phyloP scores from a whole-genome alignment of 2,888 invertebrate species.

The Boloria euphrosyne region DNA sequence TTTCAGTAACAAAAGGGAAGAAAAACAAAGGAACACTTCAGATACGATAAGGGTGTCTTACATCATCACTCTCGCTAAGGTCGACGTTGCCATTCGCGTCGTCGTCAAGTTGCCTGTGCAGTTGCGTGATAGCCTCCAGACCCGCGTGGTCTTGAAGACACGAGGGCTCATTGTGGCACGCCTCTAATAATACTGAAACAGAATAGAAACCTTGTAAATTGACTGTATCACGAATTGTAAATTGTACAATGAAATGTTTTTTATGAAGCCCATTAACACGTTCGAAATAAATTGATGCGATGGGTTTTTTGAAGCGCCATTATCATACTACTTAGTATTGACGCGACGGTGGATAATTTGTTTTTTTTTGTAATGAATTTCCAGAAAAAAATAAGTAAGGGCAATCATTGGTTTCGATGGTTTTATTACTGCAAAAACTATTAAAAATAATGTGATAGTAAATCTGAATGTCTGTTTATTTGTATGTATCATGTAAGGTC shows the following conservation, averaged over 20 bases:
- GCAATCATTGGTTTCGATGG: no score
- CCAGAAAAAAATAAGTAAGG: no score
- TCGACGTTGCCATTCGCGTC: constrained; percentile 99
- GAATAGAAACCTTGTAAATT: not conserved
- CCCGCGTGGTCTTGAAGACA: constrained; percentile 93
- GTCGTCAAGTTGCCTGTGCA: constrained; percentile 97
- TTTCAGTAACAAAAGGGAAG: no score
- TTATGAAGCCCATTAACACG: not conserved
- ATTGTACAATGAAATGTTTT: not conserved
- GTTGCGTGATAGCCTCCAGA: constrained; percentile 94
- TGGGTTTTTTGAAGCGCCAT: not conserved
- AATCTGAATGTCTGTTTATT: no score
- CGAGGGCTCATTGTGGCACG: constrained; percentile 87
- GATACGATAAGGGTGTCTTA: constrained; percentile 73
- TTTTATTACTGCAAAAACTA: no score
- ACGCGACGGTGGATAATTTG: not conserved
- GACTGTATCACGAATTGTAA: no score
- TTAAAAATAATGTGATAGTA: no score
- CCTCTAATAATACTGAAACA: constrained; percentile 70
- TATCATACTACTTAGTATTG: not conserved
- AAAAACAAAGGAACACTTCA: not conserved
- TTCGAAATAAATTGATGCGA: not conserved
- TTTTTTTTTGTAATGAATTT: not conserved
- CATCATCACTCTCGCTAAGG: constrained; percentile 98
- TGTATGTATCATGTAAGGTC: no score